Evolutionary conservation across 2,797 vertebrate species (phyloP).

Genomic region (Pseudotriccus pelzelni): DNA sequence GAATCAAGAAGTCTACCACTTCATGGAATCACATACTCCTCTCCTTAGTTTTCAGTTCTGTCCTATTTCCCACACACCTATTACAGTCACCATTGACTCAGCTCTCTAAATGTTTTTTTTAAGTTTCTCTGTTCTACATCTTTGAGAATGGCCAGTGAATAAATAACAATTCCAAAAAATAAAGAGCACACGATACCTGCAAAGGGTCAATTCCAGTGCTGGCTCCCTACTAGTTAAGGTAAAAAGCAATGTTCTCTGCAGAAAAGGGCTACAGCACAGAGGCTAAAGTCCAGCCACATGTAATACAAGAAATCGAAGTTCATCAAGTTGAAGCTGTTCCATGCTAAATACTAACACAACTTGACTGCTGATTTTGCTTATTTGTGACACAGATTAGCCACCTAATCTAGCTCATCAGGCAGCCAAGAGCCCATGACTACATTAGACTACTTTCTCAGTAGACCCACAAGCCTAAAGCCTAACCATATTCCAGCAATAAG

Average conservation of each 20-base stretch:
- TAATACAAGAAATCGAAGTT: not conserved
- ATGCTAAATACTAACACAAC: not conserved
- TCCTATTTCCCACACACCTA: too few species aligned
- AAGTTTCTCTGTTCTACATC: not conserved
- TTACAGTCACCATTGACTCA: not conserved
- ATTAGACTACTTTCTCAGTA: not conserved
- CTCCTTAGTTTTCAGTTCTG: not conserved
- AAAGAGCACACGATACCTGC: not conserved
- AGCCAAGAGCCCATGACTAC: not conserved
- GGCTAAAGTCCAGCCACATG: constrained; percentile 14
- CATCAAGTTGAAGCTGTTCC: not conserved
- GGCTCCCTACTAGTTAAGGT: not conserved
- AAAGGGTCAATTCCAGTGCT: not conserved
- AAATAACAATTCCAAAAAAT: not conserved
- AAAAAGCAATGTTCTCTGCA: not conserved
- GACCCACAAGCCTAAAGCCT: not conserved
- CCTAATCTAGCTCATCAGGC: not conserved
- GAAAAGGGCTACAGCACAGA: not conserved
- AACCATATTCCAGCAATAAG: not conserved
- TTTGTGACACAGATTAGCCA: not conserved
- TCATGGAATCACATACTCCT: not conserved
- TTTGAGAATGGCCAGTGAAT: not conserved
- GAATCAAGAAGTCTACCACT: not conserved
- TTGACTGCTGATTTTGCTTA: not conserved
- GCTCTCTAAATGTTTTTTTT: not conserved